These are phyloP conservation scores for Tiphia femorata DNA, from an alignment of 2,888 invertebrate species.

Conservation along the genomic window DNA sequence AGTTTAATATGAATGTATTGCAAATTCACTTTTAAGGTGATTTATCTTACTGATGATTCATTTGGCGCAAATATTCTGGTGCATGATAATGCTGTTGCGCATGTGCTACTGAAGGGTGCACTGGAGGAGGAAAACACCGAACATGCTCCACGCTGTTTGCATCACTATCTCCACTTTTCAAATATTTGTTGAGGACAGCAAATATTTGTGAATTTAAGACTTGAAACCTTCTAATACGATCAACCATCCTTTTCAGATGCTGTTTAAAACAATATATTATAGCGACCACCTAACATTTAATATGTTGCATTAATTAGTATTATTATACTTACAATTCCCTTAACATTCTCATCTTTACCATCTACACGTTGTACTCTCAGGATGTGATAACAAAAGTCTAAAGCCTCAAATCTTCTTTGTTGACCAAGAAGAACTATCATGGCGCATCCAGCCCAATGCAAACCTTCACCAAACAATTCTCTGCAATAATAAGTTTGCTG, in stretches of 20 bases:
- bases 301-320: conserved; percentile 4
- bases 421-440: conserved; percentile 96
- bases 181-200: conserved; percentile 93
- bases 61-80: conserved; percentile 70
- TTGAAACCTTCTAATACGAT: conserved; percentile 96
- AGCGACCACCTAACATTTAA: conserved; percentile 2
- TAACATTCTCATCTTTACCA: conserved; percentile 94
- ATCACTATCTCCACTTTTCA: conserved; percentile 87
- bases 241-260: conserved; percentile 97
- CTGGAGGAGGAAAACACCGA: conserved; percentile 95
- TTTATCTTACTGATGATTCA: conserved; percentile 61
- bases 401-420: conserved; percentile 94
- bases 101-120: conserved; percentile 80
- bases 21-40: neutral
- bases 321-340: conserved; percentile 87
- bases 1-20: neutral
- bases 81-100: conserved; percentile 74
- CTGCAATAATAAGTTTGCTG: conserved; percentile 66
- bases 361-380: conserved; percentile 95
- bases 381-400: conserved; percentile 99
- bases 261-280: conserved; percentile 65
- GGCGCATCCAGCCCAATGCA: conserved; percentile 99
- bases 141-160: conserved; percentile 94
- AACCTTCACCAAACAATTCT: conserved; percentile 97
- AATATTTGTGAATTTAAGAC: conserved; percentile 98